Conservation (phyloP, 2,797 vertebrate genomes). For the Megaceryle alcyon region DNA sequence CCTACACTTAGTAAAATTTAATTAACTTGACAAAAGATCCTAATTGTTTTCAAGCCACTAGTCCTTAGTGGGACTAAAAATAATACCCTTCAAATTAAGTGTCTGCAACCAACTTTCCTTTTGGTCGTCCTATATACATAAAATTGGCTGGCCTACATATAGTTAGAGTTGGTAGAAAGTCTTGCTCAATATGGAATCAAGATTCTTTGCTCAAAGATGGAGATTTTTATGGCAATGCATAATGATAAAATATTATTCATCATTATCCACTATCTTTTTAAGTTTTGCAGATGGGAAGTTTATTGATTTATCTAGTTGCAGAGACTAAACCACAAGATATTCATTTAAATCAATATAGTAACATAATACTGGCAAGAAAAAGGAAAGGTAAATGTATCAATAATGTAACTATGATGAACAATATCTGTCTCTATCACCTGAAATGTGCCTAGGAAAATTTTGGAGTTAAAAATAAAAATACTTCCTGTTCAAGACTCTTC, state of each 20-base stretch:
- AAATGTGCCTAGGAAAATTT: neutral
- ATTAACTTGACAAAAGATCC: conserved; percentile 90
- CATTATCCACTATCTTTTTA: neutral
- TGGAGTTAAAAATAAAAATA: neutral
- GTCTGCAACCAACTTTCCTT: conserved; percentile 61
- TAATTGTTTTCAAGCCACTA: conserved; percentile 88
- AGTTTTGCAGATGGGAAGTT: neutral
- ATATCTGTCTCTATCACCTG: neutral
- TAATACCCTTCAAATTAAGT: conserved; percentile 80
- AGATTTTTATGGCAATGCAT: neutral
- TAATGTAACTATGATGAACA: neutral
- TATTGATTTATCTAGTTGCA: conserved; percentile 50
- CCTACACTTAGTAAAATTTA: conserved; percentile 91
- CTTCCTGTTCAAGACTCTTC: neutral
- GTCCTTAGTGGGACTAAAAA: conserved; percentile 84
- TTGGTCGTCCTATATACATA: conserved; percentile 66
- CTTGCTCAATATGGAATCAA: conserved; percentile 7
- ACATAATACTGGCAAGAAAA: conserved; percentile 3
- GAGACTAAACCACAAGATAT: conserved; percentile 28
- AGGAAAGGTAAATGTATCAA: neutral
- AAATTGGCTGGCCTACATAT: conserved; percentile 59
- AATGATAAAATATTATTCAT: neutral
- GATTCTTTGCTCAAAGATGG: neutral
- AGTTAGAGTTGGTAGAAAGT: conserved; percentile 29
- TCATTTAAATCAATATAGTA: conserved; percentile 61